Evolutionary conservation across 2,888 invertebrate genomes (phyloP).

Genomic region (Pandemis heparana): DNA sequence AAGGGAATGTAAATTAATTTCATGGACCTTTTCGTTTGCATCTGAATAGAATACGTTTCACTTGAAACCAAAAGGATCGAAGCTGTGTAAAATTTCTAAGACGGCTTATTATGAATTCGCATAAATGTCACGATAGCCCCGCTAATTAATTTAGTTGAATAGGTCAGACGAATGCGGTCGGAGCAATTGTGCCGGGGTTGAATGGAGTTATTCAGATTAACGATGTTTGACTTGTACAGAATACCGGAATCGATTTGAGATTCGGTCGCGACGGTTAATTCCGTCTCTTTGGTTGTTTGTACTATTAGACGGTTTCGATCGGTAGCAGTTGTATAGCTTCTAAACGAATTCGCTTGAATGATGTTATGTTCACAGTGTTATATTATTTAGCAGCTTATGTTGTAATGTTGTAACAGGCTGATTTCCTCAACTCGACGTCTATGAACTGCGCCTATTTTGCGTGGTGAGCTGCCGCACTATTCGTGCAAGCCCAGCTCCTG

Average conservation of each 20-base stretch:
- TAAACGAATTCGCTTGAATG: too few species aligned
- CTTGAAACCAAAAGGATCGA: constrained; percentile 61
- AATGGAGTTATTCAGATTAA: constrained; percentile 38
- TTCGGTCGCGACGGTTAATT: not conserved
- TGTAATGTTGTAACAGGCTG: too few species aligned
- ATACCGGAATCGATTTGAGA: constrained; percentile 11
- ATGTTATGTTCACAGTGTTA: too few species aligned
- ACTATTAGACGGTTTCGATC: not conserved
- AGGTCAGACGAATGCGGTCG: constrained; percentile 33
- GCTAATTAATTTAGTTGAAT: constrained; percentile 49
- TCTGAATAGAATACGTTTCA: constrained; percentile 62
- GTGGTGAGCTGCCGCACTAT: too few species aligned
- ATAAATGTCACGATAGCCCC: constrained; percentile 55
- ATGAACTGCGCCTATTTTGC: too few species aligned
- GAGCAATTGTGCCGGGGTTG: constrained; percentile 25
- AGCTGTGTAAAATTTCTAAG: constrained; percentile 59
- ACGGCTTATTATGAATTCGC: constrained; percentile 64
- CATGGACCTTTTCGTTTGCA: constrained; percentile 70
- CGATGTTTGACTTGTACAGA: constrained; percentile 28
- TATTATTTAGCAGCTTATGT: too few species aligned
- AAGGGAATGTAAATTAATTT: constrained; percentile 80
- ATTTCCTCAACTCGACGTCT: too few species aligned
- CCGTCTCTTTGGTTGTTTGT: not conserved
- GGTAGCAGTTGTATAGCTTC: not conserved
- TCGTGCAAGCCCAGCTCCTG: too few species aligned